Percentiles rank a stretch among this genome's conserved stretches.
These are phyloP conservation scores for Pipistrellus nathusii DNA, from an alignment of 2,797 vertebrate genomes.

Conservation along the genomic window DNA sequence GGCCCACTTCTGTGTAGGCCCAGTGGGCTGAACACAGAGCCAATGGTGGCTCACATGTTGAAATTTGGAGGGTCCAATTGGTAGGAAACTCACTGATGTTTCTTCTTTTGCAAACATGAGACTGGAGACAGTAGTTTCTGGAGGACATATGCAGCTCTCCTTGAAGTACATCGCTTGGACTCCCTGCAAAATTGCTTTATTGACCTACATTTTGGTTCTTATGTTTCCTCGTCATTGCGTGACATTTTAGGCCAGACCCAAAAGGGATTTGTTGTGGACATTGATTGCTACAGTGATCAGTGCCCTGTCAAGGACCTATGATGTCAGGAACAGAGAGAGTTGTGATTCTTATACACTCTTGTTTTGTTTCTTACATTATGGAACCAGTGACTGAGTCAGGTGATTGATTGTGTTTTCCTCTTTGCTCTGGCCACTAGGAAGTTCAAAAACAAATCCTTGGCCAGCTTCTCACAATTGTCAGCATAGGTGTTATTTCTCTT, in stretches of 20 bases:
- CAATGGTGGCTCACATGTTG: accelerated
- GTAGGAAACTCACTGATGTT: neutral
- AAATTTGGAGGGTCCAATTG: neutral
- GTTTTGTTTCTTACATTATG: neutral
- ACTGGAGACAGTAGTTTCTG: neutral
- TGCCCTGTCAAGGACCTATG: neutral
- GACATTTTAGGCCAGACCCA: neutral
- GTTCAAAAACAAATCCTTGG: neutral
- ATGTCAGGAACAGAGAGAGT: conserved; percentile 12
- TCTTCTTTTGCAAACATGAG: neutral
- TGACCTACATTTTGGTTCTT: neutral
- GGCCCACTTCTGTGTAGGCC: neutral
- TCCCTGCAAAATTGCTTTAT: neutral
- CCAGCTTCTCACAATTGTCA: neutral
- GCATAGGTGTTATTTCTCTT: neutral
- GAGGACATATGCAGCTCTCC: neutral
- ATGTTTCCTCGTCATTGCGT: neutral
- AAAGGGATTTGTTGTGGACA: neutral
- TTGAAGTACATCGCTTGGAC: neutral
- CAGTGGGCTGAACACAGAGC: neutral
- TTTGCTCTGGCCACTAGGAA: neutral
- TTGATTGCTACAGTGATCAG: neutral
- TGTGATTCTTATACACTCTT: neutral
- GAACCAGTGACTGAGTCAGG: neutral
- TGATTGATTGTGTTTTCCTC: neutral